Evolutionary conservation across 2,113 vertebrate species (phyloP).

Genomic region (Brienomyrus brachyistius): DNA sequence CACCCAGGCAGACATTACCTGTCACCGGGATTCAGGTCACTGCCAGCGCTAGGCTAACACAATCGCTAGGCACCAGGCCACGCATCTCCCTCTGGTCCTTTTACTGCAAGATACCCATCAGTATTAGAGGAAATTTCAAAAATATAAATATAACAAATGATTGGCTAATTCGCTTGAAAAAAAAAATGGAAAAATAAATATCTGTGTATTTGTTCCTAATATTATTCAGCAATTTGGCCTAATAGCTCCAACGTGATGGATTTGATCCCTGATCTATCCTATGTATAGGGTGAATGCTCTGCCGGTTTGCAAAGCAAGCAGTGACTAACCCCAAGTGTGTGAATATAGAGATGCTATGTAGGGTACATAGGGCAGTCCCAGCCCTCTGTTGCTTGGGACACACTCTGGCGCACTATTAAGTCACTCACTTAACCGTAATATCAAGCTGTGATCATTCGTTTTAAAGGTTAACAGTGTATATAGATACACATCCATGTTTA

Average conservation of each 20-base stretch:
- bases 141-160: neutral
- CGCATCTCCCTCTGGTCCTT: neutral
- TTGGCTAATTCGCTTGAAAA: neutral
- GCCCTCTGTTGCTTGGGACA: neutral
- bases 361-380: neutral
- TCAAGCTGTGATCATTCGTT: neutral
- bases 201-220: neutral
- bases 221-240: neutral
- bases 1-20: slow-evolving; percentile 69
- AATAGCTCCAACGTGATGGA: neutral
- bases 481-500: neutral
- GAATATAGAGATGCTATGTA: neutral
- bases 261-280: neutral
- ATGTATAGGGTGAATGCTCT: neutral
- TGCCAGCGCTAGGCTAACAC: slow-evolving; percentile 70
- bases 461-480: neutral
- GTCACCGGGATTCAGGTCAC: slow-evolving; percentile 72
- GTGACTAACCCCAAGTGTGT: neutral
- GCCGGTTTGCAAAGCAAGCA: neutral
- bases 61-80: slow-evolving; percentile 58
- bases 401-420: neutral
- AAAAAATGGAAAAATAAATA: neutral
- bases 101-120: neutral
- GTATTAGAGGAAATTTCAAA: neutral
- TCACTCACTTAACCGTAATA: neutral